These are phyloP conservation scores for Byasa hedistus DNA, from an alignment of 2,888 invertebrate species.

Conservation along the genomic window DNA sequence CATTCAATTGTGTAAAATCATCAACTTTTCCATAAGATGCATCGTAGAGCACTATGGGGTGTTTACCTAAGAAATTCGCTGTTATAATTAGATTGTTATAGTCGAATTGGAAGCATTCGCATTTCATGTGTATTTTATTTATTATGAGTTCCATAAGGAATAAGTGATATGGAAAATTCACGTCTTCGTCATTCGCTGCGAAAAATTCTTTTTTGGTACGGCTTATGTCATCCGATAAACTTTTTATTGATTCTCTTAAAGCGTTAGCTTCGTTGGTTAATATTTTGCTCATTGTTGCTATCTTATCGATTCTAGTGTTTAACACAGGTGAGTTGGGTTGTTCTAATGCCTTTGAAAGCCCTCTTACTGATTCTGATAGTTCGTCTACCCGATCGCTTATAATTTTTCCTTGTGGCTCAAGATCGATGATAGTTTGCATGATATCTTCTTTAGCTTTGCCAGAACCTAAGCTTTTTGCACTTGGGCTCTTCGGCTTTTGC, in stretches of 20 bases:
- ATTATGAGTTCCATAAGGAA: conserved; percentile 70
- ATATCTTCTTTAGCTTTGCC: conserved; percentile 36
- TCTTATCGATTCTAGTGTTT: conserved; percentile 61
- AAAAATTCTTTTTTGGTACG: conserved; percentile 56
- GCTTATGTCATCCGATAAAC: conserved; percentile 58
- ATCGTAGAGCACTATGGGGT: conserved; percentile 65
- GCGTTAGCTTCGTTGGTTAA: conserved; percentile 69
- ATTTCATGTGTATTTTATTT: conserved; percentile 75
- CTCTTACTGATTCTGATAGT: conserved; percentile 48
- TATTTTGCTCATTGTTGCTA: conserved; percentile 63
- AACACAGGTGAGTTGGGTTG: conserved; percentile 42
- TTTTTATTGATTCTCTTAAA: conserved; percentile 62
- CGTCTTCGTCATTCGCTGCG: conserved; percentile 43
- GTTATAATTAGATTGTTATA: conserved; percentile 67
- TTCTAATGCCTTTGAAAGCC: conserved; percentile 43
- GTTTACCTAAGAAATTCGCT: conserved; percentile 66
- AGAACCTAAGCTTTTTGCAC: conserved; percentile 20
- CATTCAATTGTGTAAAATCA: conserved; percentile 60
- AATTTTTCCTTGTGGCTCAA: conserved; percentile 48
- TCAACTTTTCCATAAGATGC: conserved; percentile 63
- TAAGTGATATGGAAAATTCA: conserved; percentile 68
- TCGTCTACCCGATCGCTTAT: conserved; percentile 52
- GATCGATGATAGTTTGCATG: conserved; percentile 39
- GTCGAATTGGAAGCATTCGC: conserved; percentile 71
- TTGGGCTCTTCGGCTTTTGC: conserved; percentile 35